Percentiles rank a stretch among this genome's conserved stretches.
Evolutionary conservation across 2,888 invertebrate genomes (phyloP).

Genomic region (Arctia plantaginis): DNA sequence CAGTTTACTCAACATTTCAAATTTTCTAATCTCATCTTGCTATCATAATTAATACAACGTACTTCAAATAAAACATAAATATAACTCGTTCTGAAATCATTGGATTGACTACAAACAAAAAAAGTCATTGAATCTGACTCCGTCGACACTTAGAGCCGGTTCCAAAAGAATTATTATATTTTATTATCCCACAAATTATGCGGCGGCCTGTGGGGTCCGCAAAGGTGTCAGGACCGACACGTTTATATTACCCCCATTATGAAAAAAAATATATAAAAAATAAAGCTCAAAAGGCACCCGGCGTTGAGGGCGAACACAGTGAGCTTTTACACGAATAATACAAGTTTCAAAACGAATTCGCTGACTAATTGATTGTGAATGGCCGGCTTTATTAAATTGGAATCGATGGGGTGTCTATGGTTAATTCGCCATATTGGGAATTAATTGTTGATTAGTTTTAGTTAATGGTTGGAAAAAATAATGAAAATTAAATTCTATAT

Average conservation of each 20-base stretch:
- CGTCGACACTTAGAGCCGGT: conserved; percentile 60
- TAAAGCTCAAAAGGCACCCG: conserved; percentile 76
- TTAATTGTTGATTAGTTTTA: conserved; percentile 36
- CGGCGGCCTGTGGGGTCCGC: conserved; percentile 80
- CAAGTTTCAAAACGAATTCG: conserved; percentile 72
- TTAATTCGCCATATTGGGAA: conserved; percentile 43
- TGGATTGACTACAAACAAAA: conserved; percentile 45
- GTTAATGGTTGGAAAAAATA: conserved; percentile 19
- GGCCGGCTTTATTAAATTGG: conserved; percentile 69
- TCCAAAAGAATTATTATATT: conserved; percentile 74
- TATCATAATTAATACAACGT: conserved; percentile 27
- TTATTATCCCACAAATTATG: conserved; percentile 83
- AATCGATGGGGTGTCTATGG: conserved; percentile 66
- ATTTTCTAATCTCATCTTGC: conserved; percentile 26
- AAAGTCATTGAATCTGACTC: conserved; percentile 53
- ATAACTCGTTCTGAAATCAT: conserved; percentile 50
- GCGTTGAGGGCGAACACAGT: conserved; percentile 58
- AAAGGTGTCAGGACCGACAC: conserved; percentile 83
- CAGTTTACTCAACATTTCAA: neutral
- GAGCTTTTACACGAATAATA: conserved; percentile 75
- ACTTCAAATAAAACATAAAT: conserved; percentile 54
- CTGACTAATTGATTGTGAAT: conserved; percentile 84
- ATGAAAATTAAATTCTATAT: conserved; percentile 4
- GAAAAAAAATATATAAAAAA: conserved; percentile 68
- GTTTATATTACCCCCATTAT: conserved; percentile 83